A percentile compares a stretch with the other conserved stretches of the same genome.
Evolutionary conservation across 1,140 invertebrate species (phyloP).

Genomic region (roundworm (Caenorhabditis elegans)): WBcel235 BX284603.4:4250501-4251000

Average conservation of each 20-base stretch:
- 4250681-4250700: too few species aligned
- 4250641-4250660: too few species aligned
- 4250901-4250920: neutral
- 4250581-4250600: too few species aligned
- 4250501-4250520: neutral
- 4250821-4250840: conserved; percentile 6
- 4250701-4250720: too few species aligned
- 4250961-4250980: neutral
- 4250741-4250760: conserved; percentile 72
- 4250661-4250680: too few species aligned
- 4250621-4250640: too few species aligned
- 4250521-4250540: conserved; percentile 59
- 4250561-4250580: too few species aligned
- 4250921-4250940: conserved; percentile 34
- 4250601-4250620: too few species aligned
- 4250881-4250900: neutral
- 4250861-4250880: conserved; percentile 18
- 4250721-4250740: conserved; percentile 52
- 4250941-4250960: neutral
- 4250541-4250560: conserved; percentile 58
- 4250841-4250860: neutral
- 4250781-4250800: conserved; percentile 36
- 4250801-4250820: conserved; percentile 41
- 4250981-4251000: neutral
- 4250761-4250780: conserved; percentile 45